Evolutionary conservation across 1,140 invertebrate genomes (phyloP).

Genomic region (Schlechtendalia chinensis): DNA sequence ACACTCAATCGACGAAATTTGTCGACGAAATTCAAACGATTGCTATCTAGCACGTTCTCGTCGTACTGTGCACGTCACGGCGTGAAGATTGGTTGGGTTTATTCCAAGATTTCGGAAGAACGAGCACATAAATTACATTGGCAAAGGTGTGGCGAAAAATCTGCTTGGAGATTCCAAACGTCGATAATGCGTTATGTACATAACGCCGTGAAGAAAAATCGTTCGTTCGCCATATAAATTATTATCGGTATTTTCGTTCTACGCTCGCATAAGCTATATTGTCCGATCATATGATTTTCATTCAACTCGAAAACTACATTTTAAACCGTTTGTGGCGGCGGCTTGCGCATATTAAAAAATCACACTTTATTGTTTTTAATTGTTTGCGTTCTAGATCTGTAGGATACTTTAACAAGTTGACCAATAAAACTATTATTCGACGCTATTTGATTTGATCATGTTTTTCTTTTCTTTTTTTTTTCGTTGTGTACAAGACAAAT

Average conservation of each 20-base stretch:
- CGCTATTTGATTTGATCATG: too few relatives aligned
- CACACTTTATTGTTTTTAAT: too few relatives aligned
- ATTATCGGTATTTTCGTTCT: not conserved
- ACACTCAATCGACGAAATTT: slow-evolving; percentile 15
- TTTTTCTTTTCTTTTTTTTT: too few relatives aligned
- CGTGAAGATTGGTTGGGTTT: slow-evolving; percentile 5
- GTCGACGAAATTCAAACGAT: slow-evolving; percentile 1
- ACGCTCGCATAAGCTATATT: not conserved
- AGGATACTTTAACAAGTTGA: too few relatives aligned
- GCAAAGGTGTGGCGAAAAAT: slow-evolving; percentile 3
- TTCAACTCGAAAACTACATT: not conserved
- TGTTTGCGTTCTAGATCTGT: too few relatives aligned
- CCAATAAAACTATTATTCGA: too few relatives aligned
- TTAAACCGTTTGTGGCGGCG: too few relatives aligned
- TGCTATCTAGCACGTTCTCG: not conserved
- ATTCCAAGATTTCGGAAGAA: slow-evolving; percentile 22
- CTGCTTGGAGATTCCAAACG: not conserved
- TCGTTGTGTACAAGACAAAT: too few relatives aligned
- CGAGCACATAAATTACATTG: slow-evolving; percentile 12
- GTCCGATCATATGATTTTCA: not conserved
- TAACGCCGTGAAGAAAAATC: slow-evolving; percentile 13
- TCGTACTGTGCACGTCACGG: not conserved
- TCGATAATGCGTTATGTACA: not conserved
- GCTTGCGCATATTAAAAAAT: too few relatives aligned
- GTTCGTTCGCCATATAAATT: not conserved